Percentiles rank a stretch among this genome's conserved stretches.
Conservation (phyloP, 2,113 vertebrate species). For the Tonatia bakeri region DNA sequence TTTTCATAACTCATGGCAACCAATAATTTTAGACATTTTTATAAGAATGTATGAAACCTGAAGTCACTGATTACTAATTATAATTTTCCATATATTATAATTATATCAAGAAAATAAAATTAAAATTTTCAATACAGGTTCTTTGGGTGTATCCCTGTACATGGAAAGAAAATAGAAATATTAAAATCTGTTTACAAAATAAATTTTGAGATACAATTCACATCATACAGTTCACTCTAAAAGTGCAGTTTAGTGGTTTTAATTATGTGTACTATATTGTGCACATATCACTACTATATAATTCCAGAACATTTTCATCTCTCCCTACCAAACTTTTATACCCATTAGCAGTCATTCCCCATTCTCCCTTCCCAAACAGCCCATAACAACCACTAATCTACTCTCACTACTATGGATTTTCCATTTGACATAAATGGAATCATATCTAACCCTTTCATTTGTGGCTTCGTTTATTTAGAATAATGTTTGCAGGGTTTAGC, state of each 20-base stretch:
- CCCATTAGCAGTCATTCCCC: background rate
- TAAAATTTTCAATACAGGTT: background rate
- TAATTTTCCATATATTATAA: background rate
- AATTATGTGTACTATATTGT: background rate
- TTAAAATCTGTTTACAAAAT: background rate
- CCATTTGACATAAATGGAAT: background rate
- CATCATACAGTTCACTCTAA: background rate
- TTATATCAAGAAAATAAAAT: background rate
- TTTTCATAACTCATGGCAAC: background rate
- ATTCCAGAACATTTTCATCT: background rate
- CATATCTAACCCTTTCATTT: background rate
- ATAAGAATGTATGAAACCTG: background rate
- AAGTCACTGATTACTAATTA: background rate
- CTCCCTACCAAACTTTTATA: background rate
- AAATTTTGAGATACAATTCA: background rate
- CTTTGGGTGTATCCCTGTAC: background rate
- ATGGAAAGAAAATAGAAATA: constrained; percentile 2
- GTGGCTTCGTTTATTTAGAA: background rate
- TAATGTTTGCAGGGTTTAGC: background rate
- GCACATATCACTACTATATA: background rate
- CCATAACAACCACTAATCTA: background rate
- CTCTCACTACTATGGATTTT: background rate
- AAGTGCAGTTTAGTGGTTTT: background rate
- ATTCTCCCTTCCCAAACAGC: background rate
- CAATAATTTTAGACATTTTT: background rate